Evolutionary conservation across 1,140 invertebrate genomes (phyloP).

Genomic region (Teleopsis dalmanni): DNA sequence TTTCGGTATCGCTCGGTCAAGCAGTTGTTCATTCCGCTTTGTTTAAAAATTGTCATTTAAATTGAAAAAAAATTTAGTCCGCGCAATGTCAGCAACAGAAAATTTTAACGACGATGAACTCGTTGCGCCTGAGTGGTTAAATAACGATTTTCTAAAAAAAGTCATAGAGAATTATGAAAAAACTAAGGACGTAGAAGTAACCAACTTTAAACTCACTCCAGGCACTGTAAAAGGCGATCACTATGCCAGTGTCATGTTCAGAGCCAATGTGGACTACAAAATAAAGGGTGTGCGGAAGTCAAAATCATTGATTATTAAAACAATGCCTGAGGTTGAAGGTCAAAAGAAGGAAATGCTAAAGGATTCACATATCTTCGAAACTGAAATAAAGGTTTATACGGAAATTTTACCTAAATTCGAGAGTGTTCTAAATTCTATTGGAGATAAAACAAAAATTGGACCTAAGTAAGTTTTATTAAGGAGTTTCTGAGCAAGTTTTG

Average conservation of each 20-base stretch:
- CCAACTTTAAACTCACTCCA: conserved; percentile 4
- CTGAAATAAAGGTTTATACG: conserved; percentile 9
- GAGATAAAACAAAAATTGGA: conserved; percentile 3
- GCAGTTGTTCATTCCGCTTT: too few species aligned
- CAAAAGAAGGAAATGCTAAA: conserved; percentile 3
- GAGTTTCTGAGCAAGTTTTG: too few species aligned
- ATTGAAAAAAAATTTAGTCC: too few species aligned
- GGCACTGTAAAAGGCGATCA: conserved; percentile 19
- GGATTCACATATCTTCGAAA: conserved; percentile 9
- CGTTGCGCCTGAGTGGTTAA: conserved; percentile 14
- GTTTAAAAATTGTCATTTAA: too few species aligned
- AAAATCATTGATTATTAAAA: conserved; percentile 9
- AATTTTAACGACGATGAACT: conserved; percentile 16
- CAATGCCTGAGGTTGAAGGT: conserved; percentile 2
- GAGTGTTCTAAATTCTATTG: not conserved
- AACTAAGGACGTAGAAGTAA: conserved; percentile 1
- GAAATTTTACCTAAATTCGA: conserved; percentile 6
- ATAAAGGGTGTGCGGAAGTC: not conserved
- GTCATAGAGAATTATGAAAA: conserved; percentile 6
- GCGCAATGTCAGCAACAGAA: too few species aligned
- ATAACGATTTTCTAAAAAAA: conserved; percentile 11
- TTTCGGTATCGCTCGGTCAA: too few species aligned
- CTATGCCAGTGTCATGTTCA: conserved; percentile 21
- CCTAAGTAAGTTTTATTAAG: conserved; percentile 14
- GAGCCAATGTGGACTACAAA: conserved; percentile 12